Evolutionary conservation across 2,797 vertebrate species (phyloP).

Genomic region (Gobionotothen gibberifrons): DNA sequence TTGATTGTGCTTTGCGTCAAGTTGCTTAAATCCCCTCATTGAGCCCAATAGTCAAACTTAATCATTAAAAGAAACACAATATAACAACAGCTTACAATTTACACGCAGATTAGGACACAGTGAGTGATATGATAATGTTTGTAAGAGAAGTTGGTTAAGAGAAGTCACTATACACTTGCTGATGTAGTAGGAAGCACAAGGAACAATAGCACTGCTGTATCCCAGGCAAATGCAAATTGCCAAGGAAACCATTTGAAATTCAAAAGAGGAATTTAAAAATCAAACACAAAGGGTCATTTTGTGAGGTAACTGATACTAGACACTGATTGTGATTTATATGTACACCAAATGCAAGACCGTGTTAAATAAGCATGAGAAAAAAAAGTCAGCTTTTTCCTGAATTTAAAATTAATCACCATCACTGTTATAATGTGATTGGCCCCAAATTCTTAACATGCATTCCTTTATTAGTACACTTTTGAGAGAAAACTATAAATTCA

Average conservation of each 20-base stretch:
- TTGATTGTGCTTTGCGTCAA: not conserved
- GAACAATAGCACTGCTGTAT: constrained; percentile 60
- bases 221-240: constrained; percentile 57
- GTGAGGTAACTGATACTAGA: constrained; percentile 54
- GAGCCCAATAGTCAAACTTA: not conserved
- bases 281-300: constrained; percentile 52
- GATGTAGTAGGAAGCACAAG: constrained; percentile 37
- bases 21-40: not conserved
- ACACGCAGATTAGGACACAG: constrained; percentile 16
- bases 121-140: constrained; percentile 19
- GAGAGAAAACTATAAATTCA: constrained; percentile 40
- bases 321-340: constrained; percentile 78
- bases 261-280: constrained; percentile 61
- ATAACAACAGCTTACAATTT: not conserved
- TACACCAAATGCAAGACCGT: constrained; percentile 43
- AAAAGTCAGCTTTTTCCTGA: constrained; percentile 42
- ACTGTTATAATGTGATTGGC: constrained; percentile 30
- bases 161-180: constrained; percentile 35
- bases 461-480: constrained; percentile 39
- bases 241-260: constrained; percentile 70
- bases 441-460: constrained; percentile 46
- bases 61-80: not conserved
- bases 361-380: constrained; percentile 50
- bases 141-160: constrained; percentile 24
- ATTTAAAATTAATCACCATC: constrained; percentile 66